Percentiles rank a stretch among this genome's conserved stretches.
phyloP scores from a whole-genome alignment of 1,140 invertebrate genomes.

The Drosophila sulfurigaster region DNA sequence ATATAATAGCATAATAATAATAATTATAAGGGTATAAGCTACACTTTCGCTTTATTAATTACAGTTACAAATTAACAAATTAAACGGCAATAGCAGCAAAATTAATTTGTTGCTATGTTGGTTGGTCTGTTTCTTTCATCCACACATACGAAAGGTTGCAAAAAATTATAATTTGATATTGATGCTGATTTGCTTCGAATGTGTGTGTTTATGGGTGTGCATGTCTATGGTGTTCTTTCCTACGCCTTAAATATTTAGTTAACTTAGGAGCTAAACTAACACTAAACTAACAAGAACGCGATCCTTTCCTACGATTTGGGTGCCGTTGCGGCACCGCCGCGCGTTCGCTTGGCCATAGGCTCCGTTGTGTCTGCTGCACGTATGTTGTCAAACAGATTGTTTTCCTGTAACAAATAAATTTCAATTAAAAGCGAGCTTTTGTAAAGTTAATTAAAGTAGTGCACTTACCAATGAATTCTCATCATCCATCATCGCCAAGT shows the following conservation, averaged over 20 bases:
- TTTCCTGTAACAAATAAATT: constrained; percentile 47
- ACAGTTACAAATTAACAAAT: constrained; percentile 65
- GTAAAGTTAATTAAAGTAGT: not conserved
- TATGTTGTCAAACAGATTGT: constrained; percentile 73
- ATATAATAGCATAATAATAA: constrained; percentile 42
- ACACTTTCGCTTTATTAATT: constrained; percentile 21
- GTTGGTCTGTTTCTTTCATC: constrained; percentile 53
- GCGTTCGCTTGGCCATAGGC: constrained; percentile 69
- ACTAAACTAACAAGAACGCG: constrained; percentile 74
- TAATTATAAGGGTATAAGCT: constrained; percentile 15
- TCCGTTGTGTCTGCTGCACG: constrained; percentile 71
- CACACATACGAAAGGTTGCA: constrained; percentile 53
- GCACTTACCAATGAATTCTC: constrained; percentile 60
- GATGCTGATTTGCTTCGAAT: constrained; percentile 13
- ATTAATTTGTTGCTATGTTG: constrained; percentile 38
- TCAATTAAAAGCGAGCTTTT: not conserved
- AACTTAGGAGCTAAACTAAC: constrained; percentile 74
- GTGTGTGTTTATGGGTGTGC: constrained; percentile 47
- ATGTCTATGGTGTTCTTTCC: constrained; percentile 47
- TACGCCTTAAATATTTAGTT: constrained; percentile 79
- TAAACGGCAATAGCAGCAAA: constrained; percentile 45
- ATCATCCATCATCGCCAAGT: constrained; percentile 56
- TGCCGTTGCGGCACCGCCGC: constrained; percentile 60
- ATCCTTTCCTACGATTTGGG: constrained; percentile 62
- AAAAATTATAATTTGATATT: constrained; percentile 40